phyloP scores from a whole-genome alignment of 2,888 invertebrate genomes.

The Dynastes grantii region DNA sequence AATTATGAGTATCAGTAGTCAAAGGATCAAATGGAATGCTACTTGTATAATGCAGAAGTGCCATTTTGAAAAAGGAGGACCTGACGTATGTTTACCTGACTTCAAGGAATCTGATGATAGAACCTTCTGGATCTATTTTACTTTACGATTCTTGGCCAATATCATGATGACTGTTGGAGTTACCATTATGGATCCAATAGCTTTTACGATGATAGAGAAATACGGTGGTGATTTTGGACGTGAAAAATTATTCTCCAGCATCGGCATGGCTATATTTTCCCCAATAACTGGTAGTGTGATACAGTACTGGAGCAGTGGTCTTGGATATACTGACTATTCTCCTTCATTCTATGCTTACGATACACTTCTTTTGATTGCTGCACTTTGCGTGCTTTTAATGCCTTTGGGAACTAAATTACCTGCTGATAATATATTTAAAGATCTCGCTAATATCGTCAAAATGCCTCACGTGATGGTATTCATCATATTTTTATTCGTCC shows the following conservation, averaged over 20 bases:
- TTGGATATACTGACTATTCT: conserved; percentile 87
- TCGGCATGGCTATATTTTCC: conserved; percentile 88
- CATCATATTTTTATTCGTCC: conserved; percentile 84
- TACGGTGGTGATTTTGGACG: conserved; percentile 88
- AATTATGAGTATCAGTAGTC: conserved; percentile 71
- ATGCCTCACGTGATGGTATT: conserved; percentile 87
- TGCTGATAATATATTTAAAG: conserved; percentile 83
- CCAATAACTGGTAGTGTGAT: conserved; percentile 86
- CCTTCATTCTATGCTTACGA: conserved; percentile 92
- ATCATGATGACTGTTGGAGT: conserved; percentile 89
- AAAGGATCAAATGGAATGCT: conserved; percentile 66
- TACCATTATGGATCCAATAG: conserved; percentile 91
- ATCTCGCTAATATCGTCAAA: conserved; percentile 82
- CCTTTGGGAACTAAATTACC: conserved; percentile 85
- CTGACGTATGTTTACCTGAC: conserved; percentile 85
- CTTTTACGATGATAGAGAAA: conserved; percentile 88
- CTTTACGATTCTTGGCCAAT: conserved; percentile 84
- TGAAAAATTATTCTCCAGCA: conserved; percentile 85
- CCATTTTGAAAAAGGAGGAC: conserved; percentile 82
- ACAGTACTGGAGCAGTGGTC: conserved; percentile 79
- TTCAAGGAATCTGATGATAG: conserved; percentile 84
- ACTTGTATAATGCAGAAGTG: conserved; percentile 86
- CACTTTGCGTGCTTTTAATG: conserved; percentile 84
- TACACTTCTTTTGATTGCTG: conserved; percentile 80
- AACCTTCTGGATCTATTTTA: conserved; percentile 89